Evolutionary conservation across 2,888 invertebrate species (phyloP), one percentile per base, ranked within the genome.

Genomic region (Rhagophthalmus giganteus): DNA sequence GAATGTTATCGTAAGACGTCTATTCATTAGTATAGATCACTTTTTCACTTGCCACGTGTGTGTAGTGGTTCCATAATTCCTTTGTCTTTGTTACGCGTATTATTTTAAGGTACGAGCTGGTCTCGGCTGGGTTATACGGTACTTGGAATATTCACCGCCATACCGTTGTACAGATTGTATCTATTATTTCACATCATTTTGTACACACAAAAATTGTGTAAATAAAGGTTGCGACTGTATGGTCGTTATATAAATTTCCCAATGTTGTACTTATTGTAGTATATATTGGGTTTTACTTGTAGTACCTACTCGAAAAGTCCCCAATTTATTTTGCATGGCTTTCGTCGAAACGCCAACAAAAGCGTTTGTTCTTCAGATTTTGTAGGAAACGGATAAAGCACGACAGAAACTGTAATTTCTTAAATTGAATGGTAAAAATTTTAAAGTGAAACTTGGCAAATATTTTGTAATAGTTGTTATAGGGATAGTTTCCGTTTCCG

Each of bases 131-230:
- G 35, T 44, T 47, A 60, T 60, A 57, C 60, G 63, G 63, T 66
- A 64, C 52, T 60, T 52, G 49, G n/a, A 58, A 60, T 63, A 57
- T 57, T 57, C 58, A 58, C 56, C 54, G 61, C 40, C 37, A 50
- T 45, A 54, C 60, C 54, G 57, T 62, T 62, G 66, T 64, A 65
- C 66, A 66, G 66, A 63, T 46, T 44, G 37, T 44, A 39, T 67
- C 55, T 62, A 68, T 61, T 67, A 65, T 68, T 67, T 68, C 68
- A 67, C 68, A 70, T 66, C 67, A 69, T 72, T 73, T 73, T 73
- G 70, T 72, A 72, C 71, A 65, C 61, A 61, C 66, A 58, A 61
- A 63, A 57, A 71, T 72, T 73, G 69, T 73, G 70, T 73, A 73
- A 73, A 73, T 73, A 73, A 73, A 73, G 62, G 64, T 47, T 68